Conservation (phyloP, 2,113 vertebrate genomes). For the Nesogale talazaci region DNA sequence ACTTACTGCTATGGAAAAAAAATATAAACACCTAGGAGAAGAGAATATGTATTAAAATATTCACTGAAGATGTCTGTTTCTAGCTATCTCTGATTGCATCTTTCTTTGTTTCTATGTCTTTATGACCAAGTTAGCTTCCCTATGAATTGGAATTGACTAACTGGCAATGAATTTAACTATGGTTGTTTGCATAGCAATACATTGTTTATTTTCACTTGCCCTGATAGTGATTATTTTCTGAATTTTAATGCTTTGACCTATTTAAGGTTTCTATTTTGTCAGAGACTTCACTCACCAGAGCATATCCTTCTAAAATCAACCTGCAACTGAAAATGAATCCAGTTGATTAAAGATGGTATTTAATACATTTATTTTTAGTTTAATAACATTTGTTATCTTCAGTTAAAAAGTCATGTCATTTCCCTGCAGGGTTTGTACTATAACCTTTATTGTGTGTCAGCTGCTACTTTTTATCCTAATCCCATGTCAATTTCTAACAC, state of each 20-base stretch:
- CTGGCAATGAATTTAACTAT: constrained; percentile 45
- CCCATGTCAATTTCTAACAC: not conserved
- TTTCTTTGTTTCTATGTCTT: not conserved
- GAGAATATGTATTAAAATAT: not conserved
- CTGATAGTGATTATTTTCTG: constrained; percentile 71
- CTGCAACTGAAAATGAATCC: not conserved
- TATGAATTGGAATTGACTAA: not conserved
- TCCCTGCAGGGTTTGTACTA: constrained; percentile 61
- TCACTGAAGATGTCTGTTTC: not conserved
- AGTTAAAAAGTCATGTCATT: constrained; percentile 64
- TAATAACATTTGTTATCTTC: constrained; percentile 60
- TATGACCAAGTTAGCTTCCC: not conserved
- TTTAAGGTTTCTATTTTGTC: constrained; percentile 69
- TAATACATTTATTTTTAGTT: not conserved
- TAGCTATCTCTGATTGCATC: not conserved
- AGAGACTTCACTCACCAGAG: constrained; percentile 48
- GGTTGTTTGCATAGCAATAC: constrained; percentile 47
- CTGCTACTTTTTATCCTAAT: constrained; percentile 58
- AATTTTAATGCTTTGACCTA: constrained; percentile 76
- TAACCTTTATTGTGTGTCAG: constrained; percentile 75
- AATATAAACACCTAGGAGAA: not conserved
- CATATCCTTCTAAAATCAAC: constrained; percentile 68
- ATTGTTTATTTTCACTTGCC: constrained; percentile 71
- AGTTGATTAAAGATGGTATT: constrained; percentile 60
- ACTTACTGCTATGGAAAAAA: not conserved